A percentile compares a stretch with the other conserved stretches of the same genome.
Conservation (phyloP, 2,888 invertebrate genomes). For the Drosophila formosana region DNA sequence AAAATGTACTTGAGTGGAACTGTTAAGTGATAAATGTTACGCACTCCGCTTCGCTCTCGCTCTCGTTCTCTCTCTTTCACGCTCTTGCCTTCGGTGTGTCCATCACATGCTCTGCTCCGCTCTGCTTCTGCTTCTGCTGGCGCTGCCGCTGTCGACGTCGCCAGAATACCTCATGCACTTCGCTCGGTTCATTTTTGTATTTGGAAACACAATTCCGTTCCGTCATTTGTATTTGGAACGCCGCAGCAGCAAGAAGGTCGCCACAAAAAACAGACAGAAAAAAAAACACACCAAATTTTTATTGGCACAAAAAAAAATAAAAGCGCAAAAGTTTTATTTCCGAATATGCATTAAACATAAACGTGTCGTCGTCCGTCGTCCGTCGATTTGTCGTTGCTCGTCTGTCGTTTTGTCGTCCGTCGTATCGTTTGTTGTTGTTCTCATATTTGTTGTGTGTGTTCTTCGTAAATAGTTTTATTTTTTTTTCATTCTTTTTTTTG, state of each 20-base stretch:
- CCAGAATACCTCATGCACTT: slow-evolving; percentile 39
- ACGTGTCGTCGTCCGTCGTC: slow-evolving; percentile 20
- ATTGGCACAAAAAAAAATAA: slow-evolving; percentile 42
- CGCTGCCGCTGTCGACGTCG: slow-evolving; percentile 21
- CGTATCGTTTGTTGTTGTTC: slow-evolving; percentile 43
- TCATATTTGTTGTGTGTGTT: slow-evolving; percentile 38
- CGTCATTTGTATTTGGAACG: slow-evolving; percentile 65
- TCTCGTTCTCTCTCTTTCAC: slow-evolving; percentile 8
- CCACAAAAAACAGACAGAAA: slow-evolving; percentile 25
- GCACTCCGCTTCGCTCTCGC: slow-evolving; percentile 38
- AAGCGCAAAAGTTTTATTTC: slow-evolving; percentile 35
- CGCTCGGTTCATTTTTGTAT: slow-evolving; percentile 52
- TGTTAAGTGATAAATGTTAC: slow-evolving; percentile 62
- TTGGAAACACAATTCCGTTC: slow-evolving; percentile 57
- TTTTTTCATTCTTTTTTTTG: slow-evolving; percentile 31
- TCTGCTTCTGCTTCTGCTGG: slow-evolving; percentile 13
- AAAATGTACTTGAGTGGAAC: slow-evolving; percentile 60
- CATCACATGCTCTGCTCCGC: slow-evolving; percentile 14
- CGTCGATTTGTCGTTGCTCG: slow-evolving; percentile 25
- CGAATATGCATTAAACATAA: slow-evolving; percentile 54
- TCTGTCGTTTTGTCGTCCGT: slow-evolving; percentile 44
- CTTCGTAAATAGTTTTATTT: slow-evolving; percentile 52
- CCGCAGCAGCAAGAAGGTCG: slow-evolving; percentile 65
- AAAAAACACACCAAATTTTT: slow-evolving; percentile 30
- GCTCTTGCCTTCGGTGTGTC: slow-evolving; percentile 8